These are phyloP conservation scores for Papio anubis DNA, from an alignment of 2,113 vertebrate genomes.

Conservation along the genomic window DNA sequence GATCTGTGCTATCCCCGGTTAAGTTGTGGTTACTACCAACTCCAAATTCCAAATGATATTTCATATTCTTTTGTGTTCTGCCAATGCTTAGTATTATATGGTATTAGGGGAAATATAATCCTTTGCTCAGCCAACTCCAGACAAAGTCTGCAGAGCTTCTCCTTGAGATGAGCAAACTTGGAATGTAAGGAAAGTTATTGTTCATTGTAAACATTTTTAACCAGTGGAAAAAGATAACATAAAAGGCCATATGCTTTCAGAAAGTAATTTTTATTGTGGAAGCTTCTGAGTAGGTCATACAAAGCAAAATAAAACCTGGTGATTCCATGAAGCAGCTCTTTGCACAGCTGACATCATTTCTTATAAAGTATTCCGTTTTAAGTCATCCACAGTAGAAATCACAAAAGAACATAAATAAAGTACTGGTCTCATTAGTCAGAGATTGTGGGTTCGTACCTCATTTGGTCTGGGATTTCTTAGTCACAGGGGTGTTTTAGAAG, in stretches of 20 bases:
- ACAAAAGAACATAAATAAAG: not conserved
- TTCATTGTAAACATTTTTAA: constrained; percentile 45
- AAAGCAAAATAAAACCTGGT: not conserved
- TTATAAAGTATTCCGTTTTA: not conserved
- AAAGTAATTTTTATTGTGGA: constrained; percentile 30
- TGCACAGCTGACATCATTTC: not conserved
- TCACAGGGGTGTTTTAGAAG: not conserved
- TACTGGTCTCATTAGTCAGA: not conserved
- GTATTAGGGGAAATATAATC: not conserved
- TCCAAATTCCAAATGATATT: not conserved
- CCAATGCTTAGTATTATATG: not conserved
- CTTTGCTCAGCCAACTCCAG: not conserved
- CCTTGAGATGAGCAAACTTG: not conserved
- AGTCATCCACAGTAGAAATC: not conserved
- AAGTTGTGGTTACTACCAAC: not conserved
- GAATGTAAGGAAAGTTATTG: not conserved
- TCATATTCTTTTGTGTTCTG: not conserved
- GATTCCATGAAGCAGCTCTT: not conserved
- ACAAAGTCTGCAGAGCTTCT: not conserved
- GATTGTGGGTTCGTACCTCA: not conserved
- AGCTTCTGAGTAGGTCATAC: not conserved
- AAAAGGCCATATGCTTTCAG: constrained; percentile 3
- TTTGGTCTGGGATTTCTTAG: not conserved
- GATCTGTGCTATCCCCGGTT: not conserved
- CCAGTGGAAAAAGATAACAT: constrained; percentile 2